Evolutionary conservation across 2,888 invertebrate species (phyloP).

Genomic region (Tachina fera): DNA sequence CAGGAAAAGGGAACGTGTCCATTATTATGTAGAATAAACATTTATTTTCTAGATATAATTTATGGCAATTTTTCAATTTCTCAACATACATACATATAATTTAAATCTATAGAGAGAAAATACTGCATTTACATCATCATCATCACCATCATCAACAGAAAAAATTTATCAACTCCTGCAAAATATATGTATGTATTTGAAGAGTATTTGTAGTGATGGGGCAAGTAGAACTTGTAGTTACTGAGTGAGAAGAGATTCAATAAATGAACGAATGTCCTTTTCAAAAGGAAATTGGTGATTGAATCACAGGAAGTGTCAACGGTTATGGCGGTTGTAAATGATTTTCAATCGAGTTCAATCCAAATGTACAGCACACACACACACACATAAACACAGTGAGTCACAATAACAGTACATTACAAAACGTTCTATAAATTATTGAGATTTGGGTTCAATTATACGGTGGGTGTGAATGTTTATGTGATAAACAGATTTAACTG

Average conservation of each 20-base stretch:
- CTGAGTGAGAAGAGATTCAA: conserved; percentile 57
- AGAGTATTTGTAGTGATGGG: conserved; percentile 13
- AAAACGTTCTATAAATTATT: conserved; percentile 26
- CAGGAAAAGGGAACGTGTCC: conserved; percentile 49
- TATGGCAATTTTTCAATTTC: conserved; percentile 71
- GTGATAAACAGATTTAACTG: conserved; percentile 69
- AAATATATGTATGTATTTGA: conserved; percentile 25
- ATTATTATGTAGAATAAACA: conserved; percentile 48
- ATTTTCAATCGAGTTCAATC: conserved; percentile 67
- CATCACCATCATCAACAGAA: conserved; percentile 24
- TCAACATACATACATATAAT: conserved; percentile 69
- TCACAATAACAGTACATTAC: not conserved
- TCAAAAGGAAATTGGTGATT: conserved; percentile 73
- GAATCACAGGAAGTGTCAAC: conserved; percentile 74
- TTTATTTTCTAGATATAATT: conserved; percentile 67
- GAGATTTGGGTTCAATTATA: conserved; percentile 16
- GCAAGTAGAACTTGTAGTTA: conserved; percentile 21
- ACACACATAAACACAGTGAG: not conserved
- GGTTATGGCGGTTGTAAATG: conserved; percentile 73
- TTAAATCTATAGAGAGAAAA: conserved; percentile 63
- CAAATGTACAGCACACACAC: conserved; percentile 35
- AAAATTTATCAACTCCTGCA: conserved; percentile 55
- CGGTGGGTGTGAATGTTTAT: conserved; percentile 62
- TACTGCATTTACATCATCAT: conserved; percentile 46
- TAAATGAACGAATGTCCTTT: conserved; percentile 72